These are phyloP conservation scores for Lanistes nyassanus DNA, from an alignment of 1,140 invertebrate species.

Conservation along the genomic window DNA sequence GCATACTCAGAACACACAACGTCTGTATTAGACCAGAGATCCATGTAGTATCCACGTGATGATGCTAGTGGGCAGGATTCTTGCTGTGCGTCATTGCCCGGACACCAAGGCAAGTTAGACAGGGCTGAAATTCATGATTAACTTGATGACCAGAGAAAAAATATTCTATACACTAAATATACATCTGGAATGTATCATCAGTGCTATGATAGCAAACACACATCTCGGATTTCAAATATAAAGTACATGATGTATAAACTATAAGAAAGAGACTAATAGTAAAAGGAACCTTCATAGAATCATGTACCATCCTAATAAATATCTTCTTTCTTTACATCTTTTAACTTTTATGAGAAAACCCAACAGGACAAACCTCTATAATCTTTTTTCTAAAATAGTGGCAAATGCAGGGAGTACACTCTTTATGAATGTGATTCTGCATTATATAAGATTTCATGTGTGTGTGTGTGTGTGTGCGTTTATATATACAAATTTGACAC, in stretches of 20 bases:
- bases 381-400: too few species aligned
- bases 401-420: too few species aligned
- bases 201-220: neutral
- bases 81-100: neutral
- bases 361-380: too few species aligned
- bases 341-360: too few species aligned
- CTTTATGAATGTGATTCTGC: too few species aligned
- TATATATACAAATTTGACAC: too few species aligned
- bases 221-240: neutral
- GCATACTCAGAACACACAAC: conserved; percentile 22
- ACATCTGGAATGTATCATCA: neutral
- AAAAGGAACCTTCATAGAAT: too few species aligned
- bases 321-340: too few species aligned
- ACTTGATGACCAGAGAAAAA: neutral
- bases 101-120: conserved; percentile 16
- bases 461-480: too few species aligned
- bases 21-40: conserved; percentile 37
- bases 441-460: too few species aligned
- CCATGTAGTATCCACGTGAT: conserved; percentile 33
- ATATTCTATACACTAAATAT: neutral
- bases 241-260: neutral
- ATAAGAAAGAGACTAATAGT: too few species aligned
- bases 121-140: conserved; percentile 8
- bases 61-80: conserved; percentile 33
- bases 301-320: too few species aligned